These are phyloP conservation scores for Anas platyrhynchos DNA, from an alignment of 2,113 vertebrate genomes.

Conservation along the genomic window DNA sequence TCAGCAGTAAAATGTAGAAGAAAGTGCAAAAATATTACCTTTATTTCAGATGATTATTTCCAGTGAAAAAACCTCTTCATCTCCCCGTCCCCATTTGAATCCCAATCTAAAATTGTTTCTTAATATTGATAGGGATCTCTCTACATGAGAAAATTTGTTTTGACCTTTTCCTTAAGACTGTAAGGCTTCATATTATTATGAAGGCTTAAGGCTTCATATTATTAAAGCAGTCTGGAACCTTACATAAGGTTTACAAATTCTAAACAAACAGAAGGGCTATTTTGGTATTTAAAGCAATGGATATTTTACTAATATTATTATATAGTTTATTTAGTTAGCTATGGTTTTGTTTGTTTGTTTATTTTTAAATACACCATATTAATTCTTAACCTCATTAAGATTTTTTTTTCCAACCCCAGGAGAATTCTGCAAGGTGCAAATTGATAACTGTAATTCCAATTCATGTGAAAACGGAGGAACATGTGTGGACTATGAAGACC, in stretches of 20 bases:
- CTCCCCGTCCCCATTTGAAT: accelerated
- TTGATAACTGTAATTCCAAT: slow-evolving; percentile 74
- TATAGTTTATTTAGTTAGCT: background rate
- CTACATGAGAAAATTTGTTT: background rate
- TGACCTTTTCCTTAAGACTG: background rate
- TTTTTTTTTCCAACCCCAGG: slow-evolving; percentile 59
- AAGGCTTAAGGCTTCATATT: no score
- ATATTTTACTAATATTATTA: background rate
- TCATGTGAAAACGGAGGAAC: slow-evolving; percentile 81
- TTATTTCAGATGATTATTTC: background rate
- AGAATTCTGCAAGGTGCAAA: slow-evolving; percentile 75
- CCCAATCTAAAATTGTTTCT: background rate
- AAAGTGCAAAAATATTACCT: background rate
- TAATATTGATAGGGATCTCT: background rate
- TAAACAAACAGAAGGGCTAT: background rate
- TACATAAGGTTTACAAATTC: background rate
- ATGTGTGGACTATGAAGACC: slow-evolving; percentile 71
- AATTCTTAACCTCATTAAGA: background rate
- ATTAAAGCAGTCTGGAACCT: background rate
- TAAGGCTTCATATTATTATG: background rate
- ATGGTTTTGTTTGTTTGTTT: background rate
- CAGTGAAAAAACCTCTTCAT: background rate
- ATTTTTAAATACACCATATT: background rate
- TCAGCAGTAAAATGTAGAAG: background rate
- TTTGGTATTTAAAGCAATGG: background rate